Evolutionary conservation across 92 coral and sea anemone genomes (phyloP), one percentile per base, ranked within the genome.

Genomic region (Virgularia gustaviana): DNA sequence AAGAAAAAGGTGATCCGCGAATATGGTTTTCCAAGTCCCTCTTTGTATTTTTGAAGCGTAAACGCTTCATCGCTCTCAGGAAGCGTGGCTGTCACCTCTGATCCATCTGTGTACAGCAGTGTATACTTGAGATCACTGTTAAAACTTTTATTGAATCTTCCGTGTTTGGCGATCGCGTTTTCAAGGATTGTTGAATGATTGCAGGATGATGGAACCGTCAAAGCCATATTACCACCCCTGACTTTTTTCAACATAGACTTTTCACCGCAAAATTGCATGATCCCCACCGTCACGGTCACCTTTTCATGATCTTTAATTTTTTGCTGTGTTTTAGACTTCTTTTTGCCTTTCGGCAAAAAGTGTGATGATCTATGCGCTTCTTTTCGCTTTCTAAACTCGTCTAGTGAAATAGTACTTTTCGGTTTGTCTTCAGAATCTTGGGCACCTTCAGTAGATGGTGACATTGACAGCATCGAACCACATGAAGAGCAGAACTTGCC

Each of bases 1-100:
- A 61, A 28, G 25, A 23, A 75, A 44, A 60, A 44, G 28, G 79
- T 75, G 36, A 75, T 64, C n/a, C n/a, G n/a, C n/a, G n/a, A n/a
- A n/a, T n/a, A n/a, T n/a, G n/a, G n/a, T n/a, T n/a, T n/a, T n/a
- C 66, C 77, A 0, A 71, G 41, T 11, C 67, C 67, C 18, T 78
- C 70, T 36, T 78, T 78, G 68, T 67, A 78, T 56, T 28, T 66
- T 13, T 52, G 22, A 13, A 78, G 82, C 35, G 47, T 31, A 15
- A 78, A 78, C 30, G 47, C 4, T 36, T 72, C 78, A 19, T 12
- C 39, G 32, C 42, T 13, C 8, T 49, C 67, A 11, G 78, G 78
- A 23, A 72, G 52, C 4, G 53, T 65, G 18, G 34, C 22, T 65
- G 64, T 49, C 9, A 77, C 55, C 9, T 77, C 76, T 2, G 64